These are phyloP conservation scores for Myiothlypis coronata DNA, from an alignment of 2,797 vertebrate species.

Conservation along the genomic window DNA sequence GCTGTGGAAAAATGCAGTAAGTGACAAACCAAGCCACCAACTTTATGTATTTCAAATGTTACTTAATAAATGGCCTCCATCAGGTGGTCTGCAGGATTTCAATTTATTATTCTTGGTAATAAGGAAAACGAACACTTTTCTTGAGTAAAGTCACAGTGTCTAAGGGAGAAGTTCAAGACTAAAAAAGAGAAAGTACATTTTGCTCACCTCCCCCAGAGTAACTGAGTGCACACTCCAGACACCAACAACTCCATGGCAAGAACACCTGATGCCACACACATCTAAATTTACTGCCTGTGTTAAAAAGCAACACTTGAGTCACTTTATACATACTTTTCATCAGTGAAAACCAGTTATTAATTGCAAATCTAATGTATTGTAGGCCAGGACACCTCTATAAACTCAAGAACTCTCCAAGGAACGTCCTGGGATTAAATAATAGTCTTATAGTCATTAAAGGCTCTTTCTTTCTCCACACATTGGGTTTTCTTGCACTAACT, in stretches of 20 bases:
- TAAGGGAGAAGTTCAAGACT: not conserved
- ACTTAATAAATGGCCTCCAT: not conserved
- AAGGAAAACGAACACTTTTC: not conserved
- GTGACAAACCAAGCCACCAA: not conserved
- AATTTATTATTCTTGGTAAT: not conserved
- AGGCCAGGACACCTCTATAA: not conserved
- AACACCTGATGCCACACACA: not conserved
- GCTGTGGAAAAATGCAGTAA: not conserved
- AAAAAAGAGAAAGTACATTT: not conserved
- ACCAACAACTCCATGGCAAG: not conserved
- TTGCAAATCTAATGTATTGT: slow-evolving; percentile 6
- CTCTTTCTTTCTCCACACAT: not conserved
- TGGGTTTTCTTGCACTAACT: not conserved
- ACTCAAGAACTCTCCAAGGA: slow-evolving; percentile 34
- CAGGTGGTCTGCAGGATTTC: not conserved
- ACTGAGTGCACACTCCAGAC: not conserved
- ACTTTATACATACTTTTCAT: not conserved
- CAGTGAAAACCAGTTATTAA: not conserved
- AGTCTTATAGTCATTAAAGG: slow-evolving; percentile 15
- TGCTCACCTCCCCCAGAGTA: not conserved
- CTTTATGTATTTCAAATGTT: not conserved
- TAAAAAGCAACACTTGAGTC: not conserved
- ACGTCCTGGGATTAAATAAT: slow-evolving; percentile 21
- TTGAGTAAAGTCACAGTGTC: not conserved
- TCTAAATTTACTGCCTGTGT: not conserved